Conservation (phyloP, 2,888 invertebrate species). For the Lysandra coridon region DNA sequence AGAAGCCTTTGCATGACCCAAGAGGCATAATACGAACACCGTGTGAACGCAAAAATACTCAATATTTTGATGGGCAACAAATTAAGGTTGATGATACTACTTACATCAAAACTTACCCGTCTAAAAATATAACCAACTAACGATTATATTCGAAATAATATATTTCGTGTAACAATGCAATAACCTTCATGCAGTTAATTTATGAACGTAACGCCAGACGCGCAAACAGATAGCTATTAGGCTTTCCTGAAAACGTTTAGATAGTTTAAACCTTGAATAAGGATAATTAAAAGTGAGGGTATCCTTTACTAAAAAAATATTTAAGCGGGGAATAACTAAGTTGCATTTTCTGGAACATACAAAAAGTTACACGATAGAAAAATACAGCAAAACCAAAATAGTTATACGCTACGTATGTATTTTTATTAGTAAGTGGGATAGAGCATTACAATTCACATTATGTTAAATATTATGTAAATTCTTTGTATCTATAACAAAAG, state of each 20-base stretch:
- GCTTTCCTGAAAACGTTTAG: constrained; percentile 27
- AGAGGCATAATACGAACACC: no score
- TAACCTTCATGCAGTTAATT: constrained; percentile 27
- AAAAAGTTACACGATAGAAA: no score
- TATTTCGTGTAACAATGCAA: constrained; percentile 7
- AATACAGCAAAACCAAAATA: no score
- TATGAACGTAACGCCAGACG: constrained; percentile 9
- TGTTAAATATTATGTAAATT: neutral
- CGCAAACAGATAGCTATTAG: constrained; percentile 19
- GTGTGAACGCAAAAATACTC: no score
- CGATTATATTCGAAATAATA: neutral
- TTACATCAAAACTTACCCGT: neutral
- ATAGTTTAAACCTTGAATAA: constrained; percentile 17
- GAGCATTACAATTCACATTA: neutral
- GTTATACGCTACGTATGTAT: neutral
- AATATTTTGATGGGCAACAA: no score
- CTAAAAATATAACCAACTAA: neutral
- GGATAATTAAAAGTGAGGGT: neutral
- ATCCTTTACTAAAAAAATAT: neutral
- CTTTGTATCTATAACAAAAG: neutral
- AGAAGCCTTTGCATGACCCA: no score
- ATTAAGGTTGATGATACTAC: no score
- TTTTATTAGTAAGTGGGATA: neutral
- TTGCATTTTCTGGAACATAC: no score
- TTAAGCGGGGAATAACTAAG: neutral